Base-by-base conservation (phyloP, 1,140 invertebrate genomes). In the Drosophila mojavensis region DNA sequence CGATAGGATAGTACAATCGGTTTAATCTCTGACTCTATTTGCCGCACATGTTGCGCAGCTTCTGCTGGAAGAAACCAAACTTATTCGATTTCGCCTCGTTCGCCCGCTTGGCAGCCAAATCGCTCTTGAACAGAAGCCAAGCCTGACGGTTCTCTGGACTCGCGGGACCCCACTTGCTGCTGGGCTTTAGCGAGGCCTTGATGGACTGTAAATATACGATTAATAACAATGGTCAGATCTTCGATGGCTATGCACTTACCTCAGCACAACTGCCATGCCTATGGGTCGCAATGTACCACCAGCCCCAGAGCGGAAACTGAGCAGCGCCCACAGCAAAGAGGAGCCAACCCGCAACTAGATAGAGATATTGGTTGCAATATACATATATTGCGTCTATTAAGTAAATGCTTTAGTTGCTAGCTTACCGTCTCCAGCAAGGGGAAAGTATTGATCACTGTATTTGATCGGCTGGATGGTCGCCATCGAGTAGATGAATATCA, bases 401-500 rank as follows among this genome's bases (percentile, higher is more conserved):
- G 17, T 24, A 24, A 24, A 24, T 2, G 20, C 28, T 30, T 30
- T 3, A 30, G 28, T 30, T 30, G 28, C 5, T 30, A 33, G 66
- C 75, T 86, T 69, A 92, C 90, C 58, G 91, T 92, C 78, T 84
- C 91, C 71, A 75, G 93, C 56, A 71, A 92, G 64, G 10, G 94
- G 94, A 83, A 93, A 94, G 20, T 48, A 48, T 3, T 59, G 17
- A 3, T 83, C 91, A 30, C 93, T 94, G 76, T 95, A 95, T 11
- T 91, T 93, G 1, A 95, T 76, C 1, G 93, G 93, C 63, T 94
- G 92, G 6, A 93, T 90, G 15, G 92, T 93, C 7, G 89, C 67
- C 24, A 96, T 91, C 0, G 94, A 95, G 85, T 96, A 96, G 0
- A 95, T 79, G 54, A 96, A 95, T 39, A 96, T 96, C 0, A 94